Percentiles rank a stretch among this genome's conserved stretches.
Evolutionary conservation across 2,113 vertebrate species (phyloP).

Genomic region (Saguinus midas): DNA sequence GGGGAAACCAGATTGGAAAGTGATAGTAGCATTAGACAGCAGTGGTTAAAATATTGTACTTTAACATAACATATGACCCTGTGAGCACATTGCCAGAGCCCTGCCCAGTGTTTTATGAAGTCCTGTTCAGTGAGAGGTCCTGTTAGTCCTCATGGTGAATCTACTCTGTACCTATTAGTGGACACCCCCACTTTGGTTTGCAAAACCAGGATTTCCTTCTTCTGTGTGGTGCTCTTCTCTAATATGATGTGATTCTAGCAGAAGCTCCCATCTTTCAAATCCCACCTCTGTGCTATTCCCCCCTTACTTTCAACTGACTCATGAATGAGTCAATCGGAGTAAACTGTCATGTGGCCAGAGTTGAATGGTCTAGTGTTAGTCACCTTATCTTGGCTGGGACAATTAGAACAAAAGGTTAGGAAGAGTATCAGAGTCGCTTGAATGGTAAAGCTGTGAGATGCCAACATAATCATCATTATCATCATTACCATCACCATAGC

Average conservation of each 20-base stretch:
- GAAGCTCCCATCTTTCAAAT: neutral
- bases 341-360: neutral
- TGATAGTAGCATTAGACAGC: neutral
- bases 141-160: neutral
- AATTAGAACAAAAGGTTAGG: neutral
- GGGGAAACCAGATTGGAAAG: neutral
- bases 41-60: neutral
- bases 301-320: neutral
- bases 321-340: neutral
- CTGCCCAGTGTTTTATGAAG: neutral
- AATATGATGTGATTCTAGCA: neutral
- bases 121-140: too few relatives aligned
- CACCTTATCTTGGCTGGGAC: neutral
- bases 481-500: neutral
- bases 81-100: neutral
- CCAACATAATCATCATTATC: neutral
- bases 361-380: neutral
- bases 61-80: neutral
- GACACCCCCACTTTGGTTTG: neutral
- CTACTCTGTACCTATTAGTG: neutral
- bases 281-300: fast-evolving
- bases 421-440: neutral
- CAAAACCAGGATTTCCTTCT: neutral
- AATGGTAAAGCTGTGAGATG: neutral
- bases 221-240: neutral